phyloP scores from a whole-genome alignment of 2,888 invertebrate genomes.

The Drosophila nr. fundita region DNA sequence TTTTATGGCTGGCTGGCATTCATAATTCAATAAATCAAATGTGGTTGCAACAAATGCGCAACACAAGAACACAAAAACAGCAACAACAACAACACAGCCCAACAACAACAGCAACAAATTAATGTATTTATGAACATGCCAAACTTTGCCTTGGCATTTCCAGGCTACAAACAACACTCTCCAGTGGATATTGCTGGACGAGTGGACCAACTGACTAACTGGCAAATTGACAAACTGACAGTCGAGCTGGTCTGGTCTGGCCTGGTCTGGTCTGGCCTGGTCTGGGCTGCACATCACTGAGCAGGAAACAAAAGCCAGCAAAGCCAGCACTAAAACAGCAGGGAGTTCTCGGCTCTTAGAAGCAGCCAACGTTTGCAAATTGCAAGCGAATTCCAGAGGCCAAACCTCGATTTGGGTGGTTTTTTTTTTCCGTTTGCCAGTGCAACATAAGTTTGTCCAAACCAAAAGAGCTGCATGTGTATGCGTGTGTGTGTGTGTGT shows the following conservation, averaged over 20 bases:
- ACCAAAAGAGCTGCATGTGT: constrained; percentile 32
- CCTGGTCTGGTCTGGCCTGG: not conserved
- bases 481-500: constrained; percentile 17
- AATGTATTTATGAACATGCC: constrained; percentile 81
- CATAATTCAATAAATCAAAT: constrained; percentile 80
- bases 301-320: constrained; percentile 61
- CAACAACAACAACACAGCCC: constrained; percentile 8
- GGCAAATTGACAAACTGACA: constrained; percentile 30
- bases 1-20: constrained; percentile 69
- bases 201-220: constrained; percentile 28
- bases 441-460: constrained; percentile 66
- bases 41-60: constrained; percentile 69
- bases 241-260: not conserved
- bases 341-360: constrained; percentile 19
- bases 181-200: constrained; percentile 13
- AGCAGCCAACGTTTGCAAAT: constrained; percentile 61
- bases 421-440: constrained; percentile 31
- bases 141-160: constrained; percentile 70
- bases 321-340: constrained; percentile 54
- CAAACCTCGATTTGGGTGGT: constrained; percentile 60
- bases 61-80: constrained; percentile 6
- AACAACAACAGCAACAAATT: constrained; percentile 64
- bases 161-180: constrained; percentile 42
- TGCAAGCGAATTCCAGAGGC: constrained; percentile 58
- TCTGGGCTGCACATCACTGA: constrained; percentile 57